A percentile compares a stretch with the other conserved stretches of the same genome.
Evolutionary conservation across 2,888 invertebrate genomes (phyloP).

Genomic region (Liposcelis brunnea): DNA sequence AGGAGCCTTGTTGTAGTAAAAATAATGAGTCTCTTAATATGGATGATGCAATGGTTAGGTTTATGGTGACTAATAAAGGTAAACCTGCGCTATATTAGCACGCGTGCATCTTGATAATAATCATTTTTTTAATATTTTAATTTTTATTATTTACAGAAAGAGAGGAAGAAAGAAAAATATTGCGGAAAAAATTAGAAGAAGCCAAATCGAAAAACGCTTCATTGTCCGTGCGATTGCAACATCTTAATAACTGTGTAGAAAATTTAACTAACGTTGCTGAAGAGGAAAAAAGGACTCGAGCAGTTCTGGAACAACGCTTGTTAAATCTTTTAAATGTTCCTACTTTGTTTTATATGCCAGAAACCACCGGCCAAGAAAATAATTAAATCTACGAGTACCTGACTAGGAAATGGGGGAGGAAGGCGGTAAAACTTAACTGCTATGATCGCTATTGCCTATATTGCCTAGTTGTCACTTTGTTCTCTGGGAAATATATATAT

Average conservation of each 20-base stretch:
- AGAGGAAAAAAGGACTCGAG: not conserved
- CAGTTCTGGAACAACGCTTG: not conserved
- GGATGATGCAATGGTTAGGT: slow-evolving; percentile 24
- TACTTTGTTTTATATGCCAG: not conserved
- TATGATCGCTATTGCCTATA: too few species aligned
- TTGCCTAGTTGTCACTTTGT: too few species aligned
- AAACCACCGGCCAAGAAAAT: too few species aligned
- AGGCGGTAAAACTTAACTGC: too few species aligned
- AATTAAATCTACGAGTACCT: too few species aligned
- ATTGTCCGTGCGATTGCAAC: not conserved
- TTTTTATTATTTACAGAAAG: slow-evolving; percentile 22
- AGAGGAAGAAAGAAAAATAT: slow-evolving; percentile 25
- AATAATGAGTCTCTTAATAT: slow-evolving; percentile 19
- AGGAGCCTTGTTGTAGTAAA: slow-evolving; percentile 11
- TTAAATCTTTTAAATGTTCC: not conserved
- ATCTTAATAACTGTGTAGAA: not conserved
- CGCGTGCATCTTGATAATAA: too few species aligned
- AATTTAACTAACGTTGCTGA: slow-evolving; percentile 9
- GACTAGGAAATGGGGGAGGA: too few species aligned
- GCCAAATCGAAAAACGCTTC: slow-evolving; percentile 3
- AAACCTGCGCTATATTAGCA: slow-evolving; percentile 17
- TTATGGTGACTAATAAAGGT: slow-evolving; percentile 24
- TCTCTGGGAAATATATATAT: too few species aligned
- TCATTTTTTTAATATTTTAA: slow-evolving; percentile 6
- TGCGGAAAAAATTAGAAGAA: slow-evolving; percentile 18